phyloP scores from a whole-genome alignment of 1,140 invertebrate genomes.

The Carcinoscorpius rotundicauda region DNA sequence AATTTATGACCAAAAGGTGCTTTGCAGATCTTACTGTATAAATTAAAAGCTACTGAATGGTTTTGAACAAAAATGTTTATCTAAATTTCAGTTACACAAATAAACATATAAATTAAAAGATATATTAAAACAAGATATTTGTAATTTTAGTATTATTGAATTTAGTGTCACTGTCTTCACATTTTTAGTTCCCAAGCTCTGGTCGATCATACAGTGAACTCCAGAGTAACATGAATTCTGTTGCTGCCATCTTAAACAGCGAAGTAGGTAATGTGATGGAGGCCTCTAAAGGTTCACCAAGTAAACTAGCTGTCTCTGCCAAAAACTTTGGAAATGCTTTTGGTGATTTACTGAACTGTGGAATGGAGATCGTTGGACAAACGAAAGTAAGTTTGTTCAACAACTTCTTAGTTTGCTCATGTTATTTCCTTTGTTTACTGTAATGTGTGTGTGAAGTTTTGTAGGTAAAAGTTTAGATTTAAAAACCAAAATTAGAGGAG shows the following conservation, averaged over 20 bases:
- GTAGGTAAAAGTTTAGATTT: too few species aligned
- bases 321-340: conserved; percentile 64
- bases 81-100: too few species aligned
- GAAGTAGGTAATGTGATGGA: conserved; percentile 65
- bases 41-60: too few species aligned
- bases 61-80: too few species aligned
- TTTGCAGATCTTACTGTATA: too few species aligned
- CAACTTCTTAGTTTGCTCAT: background rate
- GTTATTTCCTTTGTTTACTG: background rate
- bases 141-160: too few species aligned
- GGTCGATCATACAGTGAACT: conserved; percentile 66
- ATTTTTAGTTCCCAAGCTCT: conserved; percentile 45
- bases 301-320: conserved; percentile 56
- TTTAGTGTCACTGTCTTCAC: too few species aligned
- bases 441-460: background rate
- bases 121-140: too few species aligned
- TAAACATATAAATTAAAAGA: too few species aligned
- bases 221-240: conserved; percentile 67
- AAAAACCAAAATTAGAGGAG: too few species aligned
- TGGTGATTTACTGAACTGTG: conserved; percentile 55
- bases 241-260: conserved; percentile 67
- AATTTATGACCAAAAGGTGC: too few species aligned
- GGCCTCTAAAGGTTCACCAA: conserved; percentile 47
- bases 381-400: conserved; percentile 38
- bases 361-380: conserved; percentile 70